These are phyloP conservation scores for Helicoverpa assulta DNA, from an alignment of 2,888 invertebrate genomes.

Conservation along the genomic window DNA sequence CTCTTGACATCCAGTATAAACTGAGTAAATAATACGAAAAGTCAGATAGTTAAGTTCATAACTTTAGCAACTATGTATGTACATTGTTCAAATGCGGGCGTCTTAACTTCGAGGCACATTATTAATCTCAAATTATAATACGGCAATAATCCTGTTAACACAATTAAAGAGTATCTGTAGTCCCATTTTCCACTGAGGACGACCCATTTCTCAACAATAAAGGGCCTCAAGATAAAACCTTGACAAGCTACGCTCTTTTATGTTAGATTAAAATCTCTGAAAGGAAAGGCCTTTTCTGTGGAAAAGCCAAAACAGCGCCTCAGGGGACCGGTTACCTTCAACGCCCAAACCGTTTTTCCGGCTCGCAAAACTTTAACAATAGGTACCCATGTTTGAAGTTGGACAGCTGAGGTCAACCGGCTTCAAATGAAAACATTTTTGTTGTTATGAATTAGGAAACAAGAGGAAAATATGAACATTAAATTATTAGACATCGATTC, in stretches of 20 bases:
- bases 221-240: not conserved
- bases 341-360: conserved; percentile 17
- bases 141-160: not conserved
- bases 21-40: no score
- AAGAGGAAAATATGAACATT: no score
- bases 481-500: no score
- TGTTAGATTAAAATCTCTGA: conserved; percentile 33
- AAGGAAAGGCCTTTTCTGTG: conserved; percentile 33
- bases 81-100: not conserved
- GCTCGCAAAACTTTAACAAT: conserved; percentile 28
- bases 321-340: conserved; percentile 7
- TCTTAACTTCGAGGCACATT: not conserved
- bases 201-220: no score
- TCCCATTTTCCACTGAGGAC: not conserved
- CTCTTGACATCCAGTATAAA: no score
- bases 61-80: not conserved
- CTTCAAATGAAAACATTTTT: not conserved
- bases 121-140: not conserved
- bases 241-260: conserved; percentile 3
- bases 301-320: not conserved
- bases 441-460: no score
- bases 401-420: not conserved
- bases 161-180: not conserved
- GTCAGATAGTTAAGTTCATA: no score
- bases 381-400: not conserved